Evolutionary conservation across 2,797 vertebrate genomes (phyloP).

Genomic region (Zenarchopterus dispar): DNA sequence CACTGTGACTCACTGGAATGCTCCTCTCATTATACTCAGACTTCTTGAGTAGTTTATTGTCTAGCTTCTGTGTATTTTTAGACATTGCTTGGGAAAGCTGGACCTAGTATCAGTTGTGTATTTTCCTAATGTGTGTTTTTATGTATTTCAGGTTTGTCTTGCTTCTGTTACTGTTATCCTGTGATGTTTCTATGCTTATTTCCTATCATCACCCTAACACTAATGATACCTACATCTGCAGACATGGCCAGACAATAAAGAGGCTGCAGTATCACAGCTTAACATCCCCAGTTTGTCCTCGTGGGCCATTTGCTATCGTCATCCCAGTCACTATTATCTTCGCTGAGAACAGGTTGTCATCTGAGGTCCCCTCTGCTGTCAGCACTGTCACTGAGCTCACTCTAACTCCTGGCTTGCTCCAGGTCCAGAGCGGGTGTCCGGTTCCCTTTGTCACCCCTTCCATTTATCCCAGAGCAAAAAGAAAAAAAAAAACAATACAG

Average conservation of each 20-base stretch:
- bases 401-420: slow-evolving; percentile 56
- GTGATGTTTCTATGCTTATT: neutral
- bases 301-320: slow-evolving; percentile 47
- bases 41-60: no score
- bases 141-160: slow-evolving; percentile 36
- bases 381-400: slow-evolving; percentile 63
- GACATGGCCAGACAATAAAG: slow-evolving; percentile 52
- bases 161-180: slow-evolving; percentile 37
- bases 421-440: slow-evolving; percentile 71
- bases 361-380: slow-evolving; percentile 60
- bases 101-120: slow-evolving; percentile 5
- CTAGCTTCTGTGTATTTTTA: no score
- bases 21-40: no score
- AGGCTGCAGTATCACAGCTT: slow-evolving; percentile 49
- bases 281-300: slow-evolving; percentile 37
- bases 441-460: slow-evolving; percentile 66
- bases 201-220: slow-evolving; percentile 40
- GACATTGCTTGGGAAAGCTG: slow-evolving; percentile 37
- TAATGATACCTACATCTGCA: slow-evolving; percentile 43
- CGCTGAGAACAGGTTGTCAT: slow-evolving; percentile 38
- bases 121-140: slow-evolving; percentile 28
- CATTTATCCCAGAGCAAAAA: slow-evolving; percentile 49
- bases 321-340: slow-evolving; percentile 58
- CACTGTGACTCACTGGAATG: no score
- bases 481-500: slow-evolving; percentile 64